Conservation (phyloP, 2,113 vertebrate species). For the Gasterosteus nipponicus region DNA sequence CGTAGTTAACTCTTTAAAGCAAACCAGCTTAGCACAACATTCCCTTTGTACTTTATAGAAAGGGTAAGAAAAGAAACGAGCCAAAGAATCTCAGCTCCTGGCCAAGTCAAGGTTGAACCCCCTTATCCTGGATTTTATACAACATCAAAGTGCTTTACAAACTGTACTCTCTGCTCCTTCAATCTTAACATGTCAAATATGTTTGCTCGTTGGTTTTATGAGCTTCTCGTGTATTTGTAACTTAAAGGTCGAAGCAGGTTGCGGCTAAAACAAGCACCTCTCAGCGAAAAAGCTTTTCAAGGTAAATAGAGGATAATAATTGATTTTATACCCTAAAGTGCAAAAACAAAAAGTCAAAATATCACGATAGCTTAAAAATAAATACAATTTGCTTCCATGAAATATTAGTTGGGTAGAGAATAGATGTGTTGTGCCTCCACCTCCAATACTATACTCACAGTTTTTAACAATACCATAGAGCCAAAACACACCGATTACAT, state of each 20-base stretch:
- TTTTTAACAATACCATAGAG: not conserved
- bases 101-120: not conserved
- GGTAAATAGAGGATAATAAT: not conserved
- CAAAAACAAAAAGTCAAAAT: constrained; percentile 9
- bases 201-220: not conserved
- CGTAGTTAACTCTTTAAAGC: not conserved
- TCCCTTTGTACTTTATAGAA: not conserved
- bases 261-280: constrained; percentile 4
- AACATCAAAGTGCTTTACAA: not conserved
- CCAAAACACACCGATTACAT: constrained; percentile 19
- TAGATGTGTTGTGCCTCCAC: not conserved
- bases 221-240: not conserved
- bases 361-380: not conserved
- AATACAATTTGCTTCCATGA: not conserved
- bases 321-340: not conserved
- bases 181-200: not conserved
- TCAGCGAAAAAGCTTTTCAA: not conserved
- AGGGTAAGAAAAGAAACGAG: not conserved
- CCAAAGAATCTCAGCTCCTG: not conserved
- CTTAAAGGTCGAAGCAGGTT: not conserved
- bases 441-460: not conserved
- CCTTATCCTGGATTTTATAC: not conserved
- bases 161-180: constrained; percentile 1
- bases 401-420: not conserved
- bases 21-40: not conserved